Evolutionary conservation across 2,888 invertebrate species (phyloP).

Genomic region (Cyclophora punctaria): DNA sequence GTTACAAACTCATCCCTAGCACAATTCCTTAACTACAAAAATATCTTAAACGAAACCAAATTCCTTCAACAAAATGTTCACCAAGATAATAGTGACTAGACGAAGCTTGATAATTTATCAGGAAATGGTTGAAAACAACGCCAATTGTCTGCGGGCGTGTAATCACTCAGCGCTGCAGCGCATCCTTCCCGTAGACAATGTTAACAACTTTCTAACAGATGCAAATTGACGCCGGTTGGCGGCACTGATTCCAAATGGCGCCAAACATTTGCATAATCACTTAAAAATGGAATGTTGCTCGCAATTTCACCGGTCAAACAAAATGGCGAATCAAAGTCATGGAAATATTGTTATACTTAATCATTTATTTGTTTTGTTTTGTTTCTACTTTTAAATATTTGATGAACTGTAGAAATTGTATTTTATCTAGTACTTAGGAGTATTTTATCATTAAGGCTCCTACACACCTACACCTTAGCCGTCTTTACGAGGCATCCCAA

Average conservation of each 20-base stretch:
- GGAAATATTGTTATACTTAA: slow-evolving; percentile 40
- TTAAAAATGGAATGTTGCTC: slow-evolving; percentile 46
- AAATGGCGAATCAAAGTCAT: slow-evolving; percentile 39
- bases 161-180: slow-evolving; percentile 36
- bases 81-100: slow-evolving; percentile 5
- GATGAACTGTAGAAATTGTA: no score
- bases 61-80: neutral
- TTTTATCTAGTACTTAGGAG: no score
- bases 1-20: no score
- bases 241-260: slow-evolving; percentile 65
- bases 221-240: slow-evolving; percentile 68
- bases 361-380: no score
- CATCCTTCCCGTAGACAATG: slow-evolving; percentile 31
- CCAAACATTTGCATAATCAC: slow-evolving; percentile 63
- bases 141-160: neutral
- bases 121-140: neutral
- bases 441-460: no score
- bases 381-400: no score
- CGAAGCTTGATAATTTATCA: slow-evolving; percentile 3
- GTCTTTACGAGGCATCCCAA: no score
- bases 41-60: no score
- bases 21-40: no score
- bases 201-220: slow-evolving; percentile 64
- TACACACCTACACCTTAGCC: no score
- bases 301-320: slow-evolving; percentile 25